Percentiles rank a stretch among this genome's conserved stretches.
Conservation (phyloP, 1,140 invertebrate species). For the Lasioglossum albipes region DNA sequence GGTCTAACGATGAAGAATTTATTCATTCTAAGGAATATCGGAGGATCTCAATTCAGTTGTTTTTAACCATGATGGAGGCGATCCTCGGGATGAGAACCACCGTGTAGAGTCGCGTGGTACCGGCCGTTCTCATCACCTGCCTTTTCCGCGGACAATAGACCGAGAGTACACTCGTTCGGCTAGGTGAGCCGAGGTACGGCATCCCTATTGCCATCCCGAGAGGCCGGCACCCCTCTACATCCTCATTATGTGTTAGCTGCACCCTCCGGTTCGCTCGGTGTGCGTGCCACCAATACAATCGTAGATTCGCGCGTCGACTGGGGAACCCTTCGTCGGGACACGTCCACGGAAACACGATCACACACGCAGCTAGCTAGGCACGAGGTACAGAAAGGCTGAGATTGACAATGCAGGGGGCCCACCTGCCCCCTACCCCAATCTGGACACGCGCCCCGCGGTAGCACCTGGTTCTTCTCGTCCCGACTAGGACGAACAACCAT, state of each 20-base stretch:
- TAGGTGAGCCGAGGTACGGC: slow-evolving; percentile 70
- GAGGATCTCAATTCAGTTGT: background rate
- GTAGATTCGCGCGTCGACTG: slow-evolving; percentile 19
- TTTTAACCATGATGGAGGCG: background rate
- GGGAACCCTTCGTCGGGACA: slow-evolving; percentile 58
- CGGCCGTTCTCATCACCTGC: slow-evolving; percentile 80
- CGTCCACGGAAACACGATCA: slow-evolving; percentile 38
- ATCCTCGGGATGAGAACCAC: slow-evolving; percentile 72
- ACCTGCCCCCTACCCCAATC: slow-evolving; percentile 77
- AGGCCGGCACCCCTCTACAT: slow-evolving; percentile 68
- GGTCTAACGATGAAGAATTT: too few relatives aligned
- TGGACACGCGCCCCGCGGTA: slow-evolving; percentile 77
- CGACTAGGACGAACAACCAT: slow-evolving; percentile 18
- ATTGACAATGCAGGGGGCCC: slow-evolving; percentile 81
- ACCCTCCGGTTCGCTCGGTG: slow-evolving; percentile 40
- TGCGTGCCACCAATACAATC: slow-evolving; percentile 30
- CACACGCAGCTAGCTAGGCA: slow-evolving; percentile 56
- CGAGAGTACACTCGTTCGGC: slow-evolving; percentile 66
- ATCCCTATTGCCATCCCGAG: slow-evolving; percentile 58
- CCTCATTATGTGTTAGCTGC: slow-evolving; percentile 69
- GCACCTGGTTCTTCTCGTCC: slow-evolving; percentile 75
- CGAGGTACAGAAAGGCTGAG: slow-evolving; percentile 75
- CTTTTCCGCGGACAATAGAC: slow-evolving; percentile 72
- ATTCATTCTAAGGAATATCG: too few relatives aligned
- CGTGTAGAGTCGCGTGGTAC: slow-evolving; percentile 75